These are phyloP conservation scores for Phenganax stokvisi DNA, from an alignment of 92 coral and sea anemone species.

Conservation along the genomic window DNA sequence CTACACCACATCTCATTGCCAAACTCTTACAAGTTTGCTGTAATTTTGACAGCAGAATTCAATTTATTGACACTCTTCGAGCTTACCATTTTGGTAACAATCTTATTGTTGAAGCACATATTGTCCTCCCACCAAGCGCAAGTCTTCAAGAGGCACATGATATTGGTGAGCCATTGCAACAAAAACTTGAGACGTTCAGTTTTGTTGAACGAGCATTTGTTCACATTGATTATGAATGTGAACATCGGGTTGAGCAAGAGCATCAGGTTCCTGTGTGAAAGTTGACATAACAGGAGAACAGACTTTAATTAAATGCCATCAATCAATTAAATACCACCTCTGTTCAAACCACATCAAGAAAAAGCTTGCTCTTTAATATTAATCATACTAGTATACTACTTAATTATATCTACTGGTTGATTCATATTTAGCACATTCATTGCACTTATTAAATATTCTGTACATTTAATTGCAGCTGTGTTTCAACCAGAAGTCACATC, in stretches of 20 bases:
- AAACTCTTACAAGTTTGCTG: conserved; percentile 77
- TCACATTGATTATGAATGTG: conserved; percentile 92
- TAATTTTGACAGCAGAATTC: conserved; percentile 68
- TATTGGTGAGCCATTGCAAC: conserved; percentile 89
- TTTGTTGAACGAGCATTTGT: conserved; percentile 95
- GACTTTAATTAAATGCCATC: not conserved
- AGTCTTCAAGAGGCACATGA: conserved; percentile 86
- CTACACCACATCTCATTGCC: conserved; percentile 68
- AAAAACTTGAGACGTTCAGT: conserved; percentile 66
- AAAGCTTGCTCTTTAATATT: not conserved
- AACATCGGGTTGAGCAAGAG: conserved; percentile 72
- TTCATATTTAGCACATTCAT: not conserved
- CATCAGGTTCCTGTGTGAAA: conserved; percentile 19
- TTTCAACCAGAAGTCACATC: no score
- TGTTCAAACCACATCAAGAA: not conserved
- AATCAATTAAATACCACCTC: not conserved
- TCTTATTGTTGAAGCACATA: conserved; percentile 87
- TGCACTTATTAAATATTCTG: conserved; percentile 4
- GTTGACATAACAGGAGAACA: not conserved
- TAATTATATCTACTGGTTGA: not conserved
- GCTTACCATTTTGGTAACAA: conserved; percentile 91
- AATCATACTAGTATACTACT: not conserved
- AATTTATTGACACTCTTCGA: conserved; percentile 83
- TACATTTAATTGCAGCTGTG: not conserved
- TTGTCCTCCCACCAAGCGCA: conserved; percentile 80